Base-by-base conservation (phyloP, 2,888 invertebrate species). In the Amiota mariae region DNA sequence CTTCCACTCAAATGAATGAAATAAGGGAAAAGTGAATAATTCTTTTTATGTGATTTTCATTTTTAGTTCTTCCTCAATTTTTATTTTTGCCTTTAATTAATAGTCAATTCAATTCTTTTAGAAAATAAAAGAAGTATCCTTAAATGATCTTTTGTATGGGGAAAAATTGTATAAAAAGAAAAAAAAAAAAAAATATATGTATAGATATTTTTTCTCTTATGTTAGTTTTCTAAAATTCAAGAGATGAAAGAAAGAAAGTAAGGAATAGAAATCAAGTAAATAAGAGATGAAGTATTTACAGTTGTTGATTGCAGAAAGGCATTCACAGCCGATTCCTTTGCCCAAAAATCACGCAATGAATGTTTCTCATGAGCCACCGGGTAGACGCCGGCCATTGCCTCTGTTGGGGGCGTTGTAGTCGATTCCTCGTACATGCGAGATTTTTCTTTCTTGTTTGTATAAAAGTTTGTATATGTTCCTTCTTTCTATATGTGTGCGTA, bases 271-370 rank as follows among this genome's bases (percentile, higher is more conserved):
- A 63, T 56, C 57, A 72, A 49, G 47, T 24, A 63, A 71, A 36
- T 75, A 18, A 71, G 46, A 76, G 72, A 76, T 75, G 59, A 75
- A 71, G 72, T 75, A 78, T 75, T 83, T 85, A 84, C 84, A 73
- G 86, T 82, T 61, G 84, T 80, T 66, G 85, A 81, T 72, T 87
- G 87, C 13, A 88, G 79, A 76, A 88, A 88, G 56, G 87, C 88
- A 81, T 87, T 87, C 70, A 88, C 79, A 24, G 87, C 88, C 57
- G 88, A 83, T 63, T 88, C 88, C 77, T 88, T 88, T 70, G 88
- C 87, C 88, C 88, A 88, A 70, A 85, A 86, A 81, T 88, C 87
- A 74, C 88, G 88, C 72, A 87, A 80, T 8, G 83, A 80, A 72
- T 80, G 63, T 72, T 82, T 85, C 72, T 85, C 85, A 46, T 85